These are phyloP conservation scores for Tinea pellionella DNA, from an alignment of 2,888 invertebrate species.

Conservation along the genomic window DNA sequence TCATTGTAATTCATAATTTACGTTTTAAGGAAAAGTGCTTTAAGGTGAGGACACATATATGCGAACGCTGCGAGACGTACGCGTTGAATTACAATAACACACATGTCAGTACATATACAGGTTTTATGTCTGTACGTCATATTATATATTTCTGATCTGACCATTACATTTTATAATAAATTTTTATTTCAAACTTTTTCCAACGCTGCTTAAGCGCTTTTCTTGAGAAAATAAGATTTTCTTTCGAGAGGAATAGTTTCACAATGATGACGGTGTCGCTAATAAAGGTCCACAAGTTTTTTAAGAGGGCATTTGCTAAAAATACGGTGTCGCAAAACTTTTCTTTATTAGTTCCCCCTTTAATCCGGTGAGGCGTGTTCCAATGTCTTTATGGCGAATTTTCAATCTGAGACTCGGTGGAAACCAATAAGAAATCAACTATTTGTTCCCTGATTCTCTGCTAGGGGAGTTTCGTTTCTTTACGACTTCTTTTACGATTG, in stretches of 20 bases:
- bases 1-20: conserved; percentile 40
- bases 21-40: conserved; percentile 18
- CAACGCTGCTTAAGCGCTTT: neutral
- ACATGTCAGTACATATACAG: too few species aligned
- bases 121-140: too few species aligned
- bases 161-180: neutral
- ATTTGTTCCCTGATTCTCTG: conserved; percentile 64
- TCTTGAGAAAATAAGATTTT: neutral
- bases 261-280: neutral
- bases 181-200: neutral
- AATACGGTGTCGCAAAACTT: conserved; percentile 69
- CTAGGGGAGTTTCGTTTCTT: conserved; percentile 61
- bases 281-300: conserved; percentile 47
- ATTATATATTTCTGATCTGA: too few species aligned
- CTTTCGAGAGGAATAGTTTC: neutral
- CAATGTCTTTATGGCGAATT: conserved; percentile 69
- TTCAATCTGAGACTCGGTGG: conserved; percentile 66
- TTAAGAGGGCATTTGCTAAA: conserved; percentile 60
- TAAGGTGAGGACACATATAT: neutral
- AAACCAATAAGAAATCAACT: conserved; percentile 69
- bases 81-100: too few species aligned
- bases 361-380: conserved; percentile 65
- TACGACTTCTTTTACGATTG: conserved; percentile 69
- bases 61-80: too few species aligned
- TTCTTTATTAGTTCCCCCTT: conserved; percentile 69